Conservation (phyloP, 2,797 vertebrate species). For the Ataeniobius toweri region DNA sequence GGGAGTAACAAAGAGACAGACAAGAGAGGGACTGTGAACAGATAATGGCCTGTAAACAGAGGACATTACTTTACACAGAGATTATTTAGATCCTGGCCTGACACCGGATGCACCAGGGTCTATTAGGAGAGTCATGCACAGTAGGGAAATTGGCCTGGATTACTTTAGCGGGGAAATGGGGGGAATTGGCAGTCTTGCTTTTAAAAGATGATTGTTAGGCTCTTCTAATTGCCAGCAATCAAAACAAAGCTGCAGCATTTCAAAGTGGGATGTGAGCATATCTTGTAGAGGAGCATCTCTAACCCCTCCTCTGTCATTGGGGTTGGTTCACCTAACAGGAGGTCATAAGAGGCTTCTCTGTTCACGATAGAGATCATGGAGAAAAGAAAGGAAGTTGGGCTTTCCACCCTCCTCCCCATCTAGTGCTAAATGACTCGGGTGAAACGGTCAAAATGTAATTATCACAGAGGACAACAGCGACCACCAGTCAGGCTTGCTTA, state of each 20-base stretch:
- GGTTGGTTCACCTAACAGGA: constrained; percentile 67
- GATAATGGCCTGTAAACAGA: constrained; percentile 80
- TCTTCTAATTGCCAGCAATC: constrained; percentile 71
- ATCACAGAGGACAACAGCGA: constrained; percentile 61
- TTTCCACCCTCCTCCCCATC: constrained; percentile 32
- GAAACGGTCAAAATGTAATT: constrained; percentile 79
- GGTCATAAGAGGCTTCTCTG: constrained; percentile 68
- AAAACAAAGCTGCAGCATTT: constrained; percentile 52
- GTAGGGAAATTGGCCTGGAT: constrained; percentile 61
- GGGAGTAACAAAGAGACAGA: constrained; percentile 70
- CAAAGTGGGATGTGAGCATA: constrained; percentile 41
- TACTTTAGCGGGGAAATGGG: constrained; percentile 66
- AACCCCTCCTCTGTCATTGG: constrained; percentile 34
- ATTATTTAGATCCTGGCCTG: constrained; percentile 78
- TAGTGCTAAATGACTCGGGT: constrained; percentile 69
- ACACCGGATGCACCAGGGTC: constrained; percentile 77
- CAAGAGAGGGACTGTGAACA: constrained; percentile 69
- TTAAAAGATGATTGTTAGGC: constrained; percentile 51
- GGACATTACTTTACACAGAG: constrained; percentile 76
- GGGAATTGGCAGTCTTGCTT: constrained; percentile 43
- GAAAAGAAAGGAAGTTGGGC: constrained; percentile 60
- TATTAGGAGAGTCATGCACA: constrained; percentile 70
- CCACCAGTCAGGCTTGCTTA: constrained; percentile 68
- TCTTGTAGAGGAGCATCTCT: constrained; percentile 44
- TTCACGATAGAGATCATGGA: constrained; percentile 65